phyloP scores from a whole-genome alignment of 2,888 invertebrate genomes.

The Apocheima hispidaria region DNA sequence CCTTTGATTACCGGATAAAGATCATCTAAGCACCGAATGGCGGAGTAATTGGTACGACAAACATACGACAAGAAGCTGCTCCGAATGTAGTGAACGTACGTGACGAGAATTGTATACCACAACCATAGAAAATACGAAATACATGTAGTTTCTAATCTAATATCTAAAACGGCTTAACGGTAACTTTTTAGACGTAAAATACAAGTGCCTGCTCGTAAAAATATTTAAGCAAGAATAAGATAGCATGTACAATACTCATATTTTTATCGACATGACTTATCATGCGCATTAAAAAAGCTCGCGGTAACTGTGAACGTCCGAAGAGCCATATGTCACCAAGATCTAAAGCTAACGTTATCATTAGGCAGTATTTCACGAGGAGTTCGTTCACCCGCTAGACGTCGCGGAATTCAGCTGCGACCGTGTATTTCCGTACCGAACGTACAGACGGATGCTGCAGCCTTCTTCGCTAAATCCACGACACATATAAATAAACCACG shows the following conservation, averaged over 20 bases:
- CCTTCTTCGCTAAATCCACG: conserved; percentile 77
- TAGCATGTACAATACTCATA: conserved; percentile 9
- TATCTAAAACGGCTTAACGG: conserved; percentile 11
- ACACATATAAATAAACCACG: conserved; percentile 72
- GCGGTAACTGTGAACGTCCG: conserved; percentile 10
- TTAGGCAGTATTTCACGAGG: conserved; percentile 58
- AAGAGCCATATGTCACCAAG: conserved; percentile 40
- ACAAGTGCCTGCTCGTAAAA: conserved; percentile 5
- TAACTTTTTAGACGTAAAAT: conserved; percentile 1
- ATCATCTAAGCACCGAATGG: conserved; percentile 27
- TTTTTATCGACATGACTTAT: conserved; percentile 25
- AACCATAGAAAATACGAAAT: conserved; percentile 27
- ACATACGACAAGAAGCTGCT: conserved; percentile 31
- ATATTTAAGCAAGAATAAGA: not conserved
- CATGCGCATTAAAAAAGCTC: conserved; percentile 13
- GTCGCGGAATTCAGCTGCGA: conserved; percentile 81
- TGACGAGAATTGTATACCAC: conserved; percentile 29
- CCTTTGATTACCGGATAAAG: conserved; percentile 9
- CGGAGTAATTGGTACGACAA: conserved; percentile 41
- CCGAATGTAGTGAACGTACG: conserved; percentile 35
- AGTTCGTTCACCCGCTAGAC: conserved; percentile 81
- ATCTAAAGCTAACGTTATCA: conserved; percentile 56
- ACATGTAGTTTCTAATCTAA: conserved; percentile 18
- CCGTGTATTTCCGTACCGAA: conserved; percentile 75
- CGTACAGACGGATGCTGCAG: conserved; percentile 69